Evolutionary conservation across 2,113 vertebrate species (phyloP), one percentile per base, ranked within the genome.

Genomic region (Catharus fuscescens): DNA sequence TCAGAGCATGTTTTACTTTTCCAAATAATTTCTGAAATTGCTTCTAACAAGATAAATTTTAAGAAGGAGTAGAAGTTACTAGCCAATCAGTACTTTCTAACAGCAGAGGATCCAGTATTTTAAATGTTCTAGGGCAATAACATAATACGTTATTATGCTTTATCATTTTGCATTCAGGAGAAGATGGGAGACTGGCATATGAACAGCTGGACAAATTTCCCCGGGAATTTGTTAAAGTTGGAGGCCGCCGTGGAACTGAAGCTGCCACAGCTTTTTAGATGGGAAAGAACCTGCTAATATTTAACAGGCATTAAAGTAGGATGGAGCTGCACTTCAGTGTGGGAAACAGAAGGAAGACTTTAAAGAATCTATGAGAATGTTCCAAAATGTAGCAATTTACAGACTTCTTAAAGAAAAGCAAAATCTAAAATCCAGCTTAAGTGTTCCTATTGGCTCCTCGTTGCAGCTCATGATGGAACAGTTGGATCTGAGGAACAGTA

Each of bases 131-230:
- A 36, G 17, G 44, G 34, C 54, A 74, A 44, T 14, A 13, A 44
- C 34, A 28, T 8, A 53, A 79, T 5, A 18, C 10, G 4, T 29
- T 69, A 18, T 52, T 65, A 48, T 56, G 32, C 54, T 84, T 83
- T 88, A 32, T n/a, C 70, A 24, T 93, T 79, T 92, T 86, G 14
- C 57, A 20, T 74, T 50, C 95, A 99, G 99, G 99, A 91, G 99
- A 99, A 97, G 99, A 99, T 38, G 99, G 99, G 26, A 98, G 98
- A 38, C 95, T 99, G 97, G 99, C 99, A 2, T 99, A 99, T 0
- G 99, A 99, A 95, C 99, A 98, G 95, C 87, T 99, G 91, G 99
- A 99, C 97, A 98, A 98, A 13, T 98, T 99, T 57, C 98, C 99
- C 20, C 97, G 98, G 69, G 98, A 99, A 61, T 98, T 98, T 72